Evolutionary conservation across 2,797 vertebrate species (phyloP), one percentile per base, ranked within the genome.

Genomic region (Poecilia velifera): DNA sequence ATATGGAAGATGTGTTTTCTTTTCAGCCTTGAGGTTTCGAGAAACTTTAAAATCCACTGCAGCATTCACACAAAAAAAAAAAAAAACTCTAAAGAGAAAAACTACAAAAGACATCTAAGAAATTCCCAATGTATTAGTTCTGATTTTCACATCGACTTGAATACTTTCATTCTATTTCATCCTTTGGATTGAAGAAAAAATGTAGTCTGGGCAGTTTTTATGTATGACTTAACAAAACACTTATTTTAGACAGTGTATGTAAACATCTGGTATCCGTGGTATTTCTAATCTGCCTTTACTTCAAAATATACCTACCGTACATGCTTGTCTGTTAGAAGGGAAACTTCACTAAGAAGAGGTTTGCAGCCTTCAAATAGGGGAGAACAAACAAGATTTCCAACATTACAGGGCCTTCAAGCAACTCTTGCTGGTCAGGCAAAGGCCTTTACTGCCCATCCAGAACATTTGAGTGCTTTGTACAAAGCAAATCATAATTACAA

Each of bases 331-430:
- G 7, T 1, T 39, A 6, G 2, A 66, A 68, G 59, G 51, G 62
- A 14, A 64, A 43, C 62, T n/a, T 13, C 18, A 25, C 13, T 4
- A 43, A 2, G n/a, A 46, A 74, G 13, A 20, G 0, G 36, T 10
- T 31, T 43, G 13, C 46, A 20, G 16, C 55, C 36, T 34, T 43
- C 3, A 28, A 72, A 31, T 64, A 20, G 18, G 2, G 16, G 2
- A 20, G 34, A 64, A 36, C 16, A 64, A 64, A 36, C 31, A 34
- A 64, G 59, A 36, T 34, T 64, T 64, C 2, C 31, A 64, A 64
- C 62, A 45, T n/a, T 47, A 13, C 0, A 0, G n/a, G 36, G 66
- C 72, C 45, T 72, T 53, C n/a, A 41, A 53, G 34, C 45, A 49
- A 49, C 47, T 68, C 5, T 70, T 31, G 28, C 62, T 22, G 31